These are phyloP conservation scores for Ranitomeya imitator DNA, from an alignment of 2,113 vertebrate species.

Conservation along the genomic window DNA sequence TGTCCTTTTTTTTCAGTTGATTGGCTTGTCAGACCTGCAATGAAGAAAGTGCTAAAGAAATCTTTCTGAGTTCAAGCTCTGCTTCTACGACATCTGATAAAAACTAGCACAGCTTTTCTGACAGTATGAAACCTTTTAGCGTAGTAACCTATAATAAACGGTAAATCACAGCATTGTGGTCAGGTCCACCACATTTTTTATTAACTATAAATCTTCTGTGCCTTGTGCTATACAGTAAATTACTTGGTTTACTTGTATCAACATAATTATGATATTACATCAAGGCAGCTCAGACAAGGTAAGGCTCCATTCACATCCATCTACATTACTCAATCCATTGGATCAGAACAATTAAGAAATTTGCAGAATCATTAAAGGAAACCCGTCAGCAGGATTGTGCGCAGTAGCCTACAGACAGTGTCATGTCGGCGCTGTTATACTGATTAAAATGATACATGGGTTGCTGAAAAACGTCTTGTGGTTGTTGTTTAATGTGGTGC, in stretches of 20 bases:
- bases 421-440: too few species aligned
- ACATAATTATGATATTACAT: background rate
- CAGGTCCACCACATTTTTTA: background rate
- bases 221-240: background rate
- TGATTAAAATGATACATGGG: too few species aligned
- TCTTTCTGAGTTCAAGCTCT: conserved; percentile 37
- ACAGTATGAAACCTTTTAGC: conserved; percentile 16
- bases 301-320: background rate
- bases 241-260: background rate
- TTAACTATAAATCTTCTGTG: background rate
- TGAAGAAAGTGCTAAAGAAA: conserved; percentile 25
- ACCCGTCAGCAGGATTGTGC: too few species aligned
- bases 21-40: conserved; percentile 41
- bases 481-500: too few species aligned
- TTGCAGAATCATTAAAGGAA: too few species aligned
- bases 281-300: background rate
- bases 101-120: background rate
- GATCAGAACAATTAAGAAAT: too few species aligned
- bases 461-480: too few species aligned
- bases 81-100: conserved; percentile 16
- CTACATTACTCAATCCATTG: too few species aligned
- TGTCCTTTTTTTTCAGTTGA: conserved; percentile 41
- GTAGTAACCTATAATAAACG: background rate
- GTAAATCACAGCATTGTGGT: background rate
- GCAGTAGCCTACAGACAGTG: too few species aligned